These are phyloP conservation scores for Zelleria hepariella DNA, from an alignment of 2,888 invertebrate species.

Conservation along the genomic window DNA sequence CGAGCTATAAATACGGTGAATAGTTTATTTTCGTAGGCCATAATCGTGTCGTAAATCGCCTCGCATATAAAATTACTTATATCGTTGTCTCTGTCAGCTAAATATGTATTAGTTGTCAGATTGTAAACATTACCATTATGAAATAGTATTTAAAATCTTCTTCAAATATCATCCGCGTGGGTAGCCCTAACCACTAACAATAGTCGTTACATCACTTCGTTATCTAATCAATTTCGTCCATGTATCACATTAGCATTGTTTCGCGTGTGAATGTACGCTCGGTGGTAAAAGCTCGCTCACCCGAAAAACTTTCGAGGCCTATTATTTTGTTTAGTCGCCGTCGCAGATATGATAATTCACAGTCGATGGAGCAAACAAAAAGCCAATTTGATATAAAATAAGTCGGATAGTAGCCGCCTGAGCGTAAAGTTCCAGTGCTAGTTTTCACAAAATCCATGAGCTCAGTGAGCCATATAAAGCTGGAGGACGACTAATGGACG, in stretches of 20 bases:
- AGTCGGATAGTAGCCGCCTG: conserved; percentile 4
- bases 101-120: no score
- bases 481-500: conserved; percentile 24
- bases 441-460: neutral
- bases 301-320: neutral
- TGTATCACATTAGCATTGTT: neutral
- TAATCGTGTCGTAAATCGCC: no score
- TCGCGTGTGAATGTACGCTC: neutral
- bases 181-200: no score
- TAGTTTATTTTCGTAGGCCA: no score
- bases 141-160: no score
- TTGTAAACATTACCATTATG: no score
- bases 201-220: neutral
- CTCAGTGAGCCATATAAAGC: neutral
- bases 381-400: conserved; percentile 28
- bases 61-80: no score
- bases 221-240: no score
- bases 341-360: neutral
- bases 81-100: no score
- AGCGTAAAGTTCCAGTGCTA: neutral
- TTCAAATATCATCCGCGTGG: no score
- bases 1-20: no score
- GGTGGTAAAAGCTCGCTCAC: neutral
- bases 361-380: conserved; percentile 29
- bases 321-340: neutral